A percentile compares a stretch with the other conserved stretches of the same genome.
Evolutionary conservation across 2,888 invertebrate species (phyloP).

Genomic region (Ethmia dodecea): DNA sequence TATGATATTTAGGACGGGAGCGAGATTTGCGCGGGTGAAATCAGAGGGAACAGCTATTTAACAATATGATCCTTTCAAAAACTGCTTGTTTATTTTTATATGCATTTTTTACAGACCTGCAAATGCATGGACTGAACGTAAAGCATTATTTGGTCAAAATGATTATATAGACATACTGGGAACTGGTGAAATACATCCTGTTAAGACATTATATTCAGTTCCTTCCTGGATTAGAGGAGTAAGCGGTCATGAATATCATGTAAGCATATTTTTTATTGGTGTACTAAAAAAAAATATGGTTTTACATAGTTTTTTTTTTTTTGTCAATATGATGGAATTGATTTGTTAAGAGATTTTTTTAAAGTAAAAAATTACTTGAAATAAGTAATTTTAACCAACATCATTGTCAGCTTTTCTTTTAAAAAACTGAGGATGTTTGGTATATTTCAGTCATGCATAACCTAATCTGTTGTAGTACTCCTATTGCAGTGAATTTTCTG

Average conservation of each 20-base stretch:
- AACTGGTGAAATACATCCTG: constrained; percentile 87
- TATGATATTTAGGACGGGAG: too few relatives aligned
- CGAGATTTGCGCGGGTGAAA: too few relatives aligned
- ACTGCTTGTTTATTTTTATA: neutral
- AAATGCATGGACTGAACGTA: constrained; percentile 85
- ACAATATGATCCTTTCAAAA: too few relatives aligned
- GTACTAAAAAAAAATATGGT: neutral
- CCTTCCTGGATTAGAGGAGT: constrained; percentile 95
- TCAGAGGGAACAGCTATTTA: too few relatives aligned
- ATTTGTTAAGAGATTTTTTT: too few relatives aligned
- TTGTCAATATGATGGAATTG: neutral
- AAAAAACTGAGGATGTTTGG: neutral
- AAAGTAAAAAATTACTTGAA: neutral
- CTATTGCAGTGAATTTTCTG: neutral
- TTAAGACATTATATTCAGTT: constrained; percentile 88
- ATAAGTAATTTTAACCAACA: neutral
- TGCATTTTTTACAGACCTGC: constrained; percentile 73
- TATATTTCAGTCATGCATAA: too few relatives aligned
- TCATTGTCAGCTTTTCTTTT: neutral
- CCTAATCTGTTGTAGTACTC: too few relatives aligned
- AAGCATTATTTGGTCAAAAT: constrained; percentile 95
- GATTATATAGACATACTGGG: constrained; percentile 98
- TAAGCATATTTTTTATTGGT: constrained; percentile 34
- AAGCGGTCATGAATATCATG: constrained; percentile 88
- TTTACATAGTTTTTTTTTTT: neutral